phyloP scores from a whole-genome alignment of 2,113 vertebrate genomes.

The Toxostoma redivivum region DNA sequence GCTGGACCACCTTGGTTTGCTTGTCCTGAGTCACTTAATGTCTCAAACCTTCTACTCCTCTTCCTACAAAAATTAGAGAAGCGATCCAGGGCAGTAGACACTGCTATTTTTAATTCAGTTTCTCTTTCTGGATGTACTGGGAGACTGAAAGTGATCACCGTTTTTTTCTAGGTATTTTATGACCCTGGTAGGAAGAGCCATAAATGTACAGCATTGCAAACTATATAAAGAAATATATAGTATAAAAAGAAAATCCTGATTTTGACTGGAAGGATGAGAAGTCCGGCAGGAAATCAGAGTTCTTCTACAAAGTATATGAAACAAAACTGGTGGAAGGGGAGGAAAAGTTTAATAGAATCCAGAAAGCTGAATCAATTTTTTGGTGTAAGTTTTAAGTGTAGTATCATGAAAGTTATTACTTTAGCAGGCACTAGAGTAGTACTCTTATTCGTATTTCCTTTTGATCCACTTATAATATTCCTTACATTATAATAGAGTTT shows the following conservation, averaged over 20 bases:
- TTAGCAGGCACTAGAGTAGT: background rate
- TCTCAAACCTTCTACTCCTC: background rate
- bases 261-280: background rate
- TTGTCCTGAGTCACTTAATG: background rate
- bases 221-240: too few relatives aligned
- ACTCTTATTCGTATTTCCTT: slow-evolving; percentile 18
- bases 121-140: background rate
- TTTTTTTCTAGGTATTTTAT: background rate
- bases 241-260: background rate
- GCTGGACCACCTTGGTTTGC: background rate
- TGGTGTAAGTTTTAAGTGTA: background rate
- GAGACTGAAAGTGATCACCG: background rate
- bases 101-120: background rate
- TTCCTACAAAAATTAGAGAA: background rate
- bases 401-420: slow-evolving; percentile 10
- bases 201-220: background rate
- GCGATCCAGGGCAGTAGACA: background rate
- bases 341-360: background rate
- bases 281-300: background rate
- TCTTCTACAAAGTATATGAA: background rate
- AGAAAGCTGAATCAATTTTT: background rate
- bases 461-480: slow-evolving; percentile 19
- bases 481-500: slow-evolving; percentile 11
- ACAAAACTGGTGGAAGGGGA: background rate
- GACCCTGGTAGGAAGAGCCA: background rate